Evolutionary conservation across 2,888 invertebrate species (phyloP), one percentile per base, ranked within the genome.

Genomic region (Suillia variegata): DNA sequence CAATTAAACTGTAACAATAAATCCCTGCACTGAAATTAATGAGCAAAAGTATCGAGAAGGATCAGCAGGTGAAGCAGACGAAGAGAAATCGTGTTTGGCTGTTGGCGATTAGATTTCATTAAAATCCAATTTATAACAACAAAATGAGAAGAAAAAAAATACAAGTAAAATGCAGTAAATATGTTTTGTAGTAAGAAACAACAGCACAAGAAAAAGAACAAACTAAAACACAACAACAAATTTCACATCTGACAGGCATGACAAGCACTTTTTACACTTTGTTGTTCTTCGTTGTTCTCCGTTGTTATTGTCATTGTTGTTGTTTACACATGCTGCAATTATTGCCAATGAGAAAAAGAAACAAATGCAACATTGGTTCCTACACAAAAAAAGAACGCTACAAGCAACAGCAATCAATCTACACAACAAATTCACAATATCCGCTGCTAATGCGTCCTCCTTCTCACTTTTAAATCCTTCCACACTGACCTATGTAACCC

Each of bases 91-190:
- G 18, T 21, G 22, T n/a, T n/a, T n/a, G n/a, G n/a, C 15, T 31
- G 38, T 20, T 45, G 20, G 13, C 17, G 42, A 45, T 57, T 65
- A 64, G 64, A 65, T 67, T 67, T 67, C 65, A 67, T 69, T 67
- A 67, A 67, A 67, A 67, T 66, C 65, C 69, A 67, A 69, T 69
- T 69, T 69, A 64, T 61, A 63, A 61, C 54, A 21, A 33, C 31
- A 34, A 55, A 49, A 38, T 6, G 38, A 48, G 13, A 42, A 33
- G 3, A 45, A 26, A 26, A 51, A 15, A 15, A 22, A 51, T 26
- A 26, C 6, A 13, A 8, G 13, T 15, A 18, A 31, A n/a, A 33
- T 52, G 17, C 20, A 52, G 26, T n/a, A n/a, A n/a, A n/a, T n/a
- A n/a, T n/a, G n/a, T n/a, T n/a, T n/a, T n/a, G n/a, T n/a, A n/a